Conservation (phyloP, 2,113 vertebrate species). For the Silurus glanis region DNA sequence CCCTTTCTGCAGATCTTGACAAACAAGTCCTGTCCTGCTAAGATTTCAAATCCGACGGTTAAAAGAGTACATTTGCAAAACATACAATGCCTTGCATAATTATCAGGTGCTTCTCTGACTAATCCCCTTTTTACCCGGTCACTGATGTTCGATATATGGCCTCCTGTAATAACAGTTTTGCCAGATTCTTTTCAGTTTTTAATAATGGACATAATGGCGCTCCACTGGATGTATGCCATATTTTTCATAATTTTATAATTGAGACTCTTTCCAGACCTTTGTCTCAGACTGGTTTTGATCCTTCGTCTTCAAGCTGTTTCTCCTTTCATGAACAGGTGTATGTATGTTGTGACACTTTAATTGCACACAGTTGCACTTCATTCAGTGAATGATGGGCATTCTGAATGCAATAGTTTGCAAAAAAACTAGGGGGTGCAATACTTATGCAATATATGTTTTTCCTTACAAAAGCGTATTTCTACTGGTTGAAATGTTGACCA, state of each 20-base stretch:
- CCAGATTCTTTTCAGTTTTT: neutral
- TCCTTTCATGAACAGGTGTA: conserved; percentile 1
- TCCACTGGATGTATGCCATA: neutral
- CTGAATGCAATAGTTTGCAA: neutral
- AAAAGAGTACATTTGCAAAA: conserved; percentile 54
- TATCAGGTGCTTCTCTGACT: too few relatives aligned
- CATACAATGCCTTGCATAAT: neutral
- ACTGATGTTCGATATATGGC: neutral
- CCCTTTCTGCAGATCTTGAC: conserved; percentile 74
- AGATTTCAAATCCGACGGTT: conserved; percentile 71
- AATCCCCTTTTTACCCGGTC: neutral
- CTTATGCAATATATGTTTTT: neutral
- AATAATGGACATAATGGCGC: neutral
- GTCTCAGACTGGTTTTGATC: neutral
- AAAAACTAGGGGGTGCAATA: neutral
- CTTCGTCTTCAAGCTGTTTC: neutral
- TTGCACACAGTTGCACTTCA: neutral
- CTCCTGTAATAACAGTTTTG: neutral
- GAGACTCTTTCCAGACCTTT: neutral
- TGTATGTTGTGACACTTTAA: neutral
- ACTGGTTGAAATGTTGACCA: neutral
- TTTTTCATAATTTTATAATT: neutral
- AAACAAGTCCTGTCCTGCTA: conserved; percentile 71
- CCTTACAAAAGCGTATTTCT: neutral
- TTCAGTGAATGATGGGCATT: neutral